Evolutionary conservation across 2,797 vertebrate genomes (phyloP), one percentile per base, ranked within the genome.

Genomic region (Mionectes olivaceus): DNA sequence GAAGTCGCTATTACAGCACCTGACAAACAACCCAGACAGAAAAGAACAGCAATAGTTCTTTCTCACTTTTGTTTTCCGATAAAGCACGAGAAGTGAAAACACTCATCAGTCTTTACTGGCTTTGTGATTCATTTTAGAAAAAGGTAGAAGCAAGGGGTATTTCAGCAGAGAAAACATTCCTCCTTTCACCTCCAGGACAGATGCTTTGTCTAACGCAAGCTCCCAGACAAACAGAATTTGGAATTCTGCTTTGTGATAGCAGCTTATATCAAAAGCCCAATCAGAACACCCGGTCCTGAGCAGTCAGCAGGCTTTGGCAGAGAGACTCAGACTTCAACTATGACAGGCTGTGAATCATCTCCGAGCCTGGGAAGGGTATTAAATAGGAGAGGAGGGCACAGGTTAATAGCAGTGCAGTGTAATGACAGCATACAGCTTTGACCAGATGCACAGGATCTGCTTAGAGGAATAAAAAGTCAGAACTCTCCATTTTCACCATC

Each of bases 131-230:
- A 19, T 53, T 77, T 89, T 49, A 79, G 76, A 30, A 91, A 92
- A 78, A 71, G 46, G 47, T 32, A 18, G 15, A 89, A 55, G n/a
- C 3, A 32, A 70, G 78, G 56, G 49, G 57, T 94, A 81, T 64
- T 89, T 92, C 63, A 69, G 84, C 22, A 93, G 96, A 96, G 92
- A 96, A 95, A 97, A 41, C 50, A 79, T 75, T 92, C 76, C 97
- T 94, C 86, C 71, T 55, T 91, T 92, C 91, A 94, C 95, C 76
- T 95, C 67, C 46, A 86, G 81, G 82, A 95, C 64, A 87, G 80
- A 39, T 86, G 61, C 76, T 96, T 86, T 87, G 63, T 88, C 88
- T 81, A 92, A 95, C 69, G 52, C 63, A 68, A 94, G 71, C 73
- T 94, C 71, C 71, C 83, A 78, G 94, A 93, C 71, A 97, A 96